Conservation (phyloP, 2,113 vertebrate genomes). For the Alosa alosa region DNA sequence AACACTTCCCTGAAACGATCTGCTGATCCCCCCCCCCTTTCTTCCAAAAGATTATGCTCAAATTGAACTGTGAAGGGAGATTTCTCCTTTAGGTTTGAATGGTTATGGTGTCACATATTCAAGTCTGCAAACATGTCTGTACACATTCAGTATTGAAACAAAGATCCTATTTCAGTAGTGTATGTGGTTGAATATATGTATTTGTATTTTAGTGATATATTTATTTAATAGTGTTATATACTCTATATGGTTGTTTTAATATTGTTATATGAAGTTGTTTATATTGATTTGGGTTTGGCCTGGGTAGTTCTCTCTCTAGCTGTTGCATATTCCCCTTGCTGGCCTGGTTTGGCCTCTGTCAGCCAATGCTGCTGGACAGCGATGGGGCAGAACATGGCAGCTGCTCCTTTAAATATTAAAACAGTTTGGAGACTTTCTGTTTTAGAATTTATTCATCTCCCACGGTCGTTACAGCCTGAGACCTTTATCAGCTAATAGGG, state of each 20-base stretch:
- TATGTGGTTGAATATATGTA: background rate
- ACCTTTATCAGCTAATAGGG: slow-evolving; percentile 42
- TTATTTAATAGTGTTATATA: too few species aligned
- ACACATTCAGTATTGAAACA: background rate
- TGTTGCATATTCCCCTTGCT: background rate
- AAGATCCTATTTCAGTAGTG: background rate
- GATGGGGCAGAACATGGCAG: background rate
- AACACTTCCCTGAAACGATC: background rate
- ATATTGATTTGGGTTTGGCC: background rate
- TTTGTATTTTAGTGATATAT: too few species aligned
- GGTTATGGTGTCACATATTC: slow-evolving; percentile 7
- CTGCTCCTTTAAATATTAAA: slow-evolving; percentile 14
- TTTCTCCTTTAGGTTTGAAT: slow-evolving; percentile 52
- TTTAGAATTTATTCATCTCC: slow-evolving; percentile 26
- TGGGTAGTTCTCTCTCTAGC: background rate
- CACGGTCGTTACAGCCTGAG: background rate
- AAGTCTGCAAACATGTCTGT: background rate
- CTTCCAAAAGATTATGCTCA: slow-evolving; percentile 60
- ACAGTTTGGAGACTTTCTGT: background rate
- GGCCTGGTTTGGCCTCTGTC: background rate
- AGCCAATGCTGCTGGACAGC: background rate
- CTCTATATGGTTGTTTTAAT: too few species aligned
- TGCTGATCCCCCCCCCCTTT: background rate
- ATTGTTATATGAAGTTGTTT: background rate
- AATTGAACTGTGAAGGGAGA: slow-evolving; percentile 62